Evolutionary conservation across 2,888 invertebrate species (phyloP), one percentile per base, ranked within the genome.

Genomic region (Microdon myrmicae): DNA sequence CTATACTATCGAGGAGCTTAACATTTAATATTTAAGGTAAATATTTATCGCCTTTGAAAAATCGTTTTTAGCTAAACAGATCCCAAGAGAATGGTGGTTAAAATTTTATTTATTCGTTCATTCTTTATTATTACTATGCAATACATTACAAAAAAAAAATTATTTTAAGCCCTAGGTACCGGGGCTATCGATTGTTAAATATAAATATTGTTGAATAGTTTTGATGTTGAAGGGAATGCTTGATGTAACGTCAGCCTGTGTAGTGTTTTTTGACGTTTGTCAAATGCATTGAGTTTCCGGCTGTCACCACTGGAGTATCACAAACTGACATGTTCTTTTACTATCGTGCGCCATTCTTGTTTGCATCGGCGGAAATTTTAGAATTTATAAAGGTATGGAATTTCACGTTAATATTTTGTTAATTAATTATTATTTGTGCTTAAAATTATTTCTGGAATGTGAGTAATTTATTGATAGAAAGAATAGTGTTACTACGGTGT

Each of bases 291-390:
- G 3, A 22, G 51, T 32, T 58, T 64, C 64, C 64, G 64, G 64
- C 56, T 64, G 58, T 58, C 64, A 54, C 48, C 67, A 58, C 58
- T 16, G 54, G 44, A 69, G 74, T 73, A 69, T 53, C 70, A 71
- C 67, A 69, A 32, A 32, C 32, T 66, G 70, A 73, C 74, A 75
- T 77, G 78, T 76, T 77, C 78, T 78, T 78, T 78, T 78, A 73
- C 74, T 72, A 74, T 74, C 77, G 74, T 76, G 75, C 77, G 78
- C 74, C 76, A 75, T 76, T 74, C 71, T 75, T 71, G 73, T 74
- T 75, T 73, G 76, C 74, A 75, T 76, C 77, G 76, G 72, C 68
- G 69, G 72, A 68, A 68, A 72, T 71, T 74, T 73, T 74, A 72
- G 72, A 71, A 68, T 71, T 71, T 68, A 71, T 72, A 74, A 77